Evolutionary conservation across 1,140 invertebrate species (phyloP), one percentile per base, ranked within the genome.

Genomic region (Macrostomum lignano): DNA sequence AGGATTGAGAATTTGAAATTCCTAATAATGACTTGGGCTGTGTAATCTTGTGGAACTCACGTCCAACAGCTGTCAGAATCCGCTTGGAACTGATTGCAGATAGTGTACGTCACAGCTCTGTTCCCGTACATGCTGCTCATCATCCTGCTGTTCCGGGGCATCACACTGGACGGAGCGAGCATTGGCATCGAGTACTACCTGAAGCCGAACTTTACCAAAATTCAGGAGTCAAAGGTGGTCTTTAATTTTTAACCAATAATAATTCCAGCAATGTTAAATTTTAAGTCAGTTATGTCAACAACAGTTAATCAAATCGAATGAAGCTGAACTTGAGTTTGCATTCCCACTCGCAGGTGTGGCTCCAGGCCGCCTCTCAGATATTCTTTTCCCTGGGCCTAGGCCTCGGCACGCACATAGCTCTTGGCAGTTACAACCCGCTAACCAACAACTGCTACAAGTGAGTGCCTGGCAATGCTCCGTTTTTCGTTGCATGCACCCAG

Each of bases 341-440:
- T 24, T 25, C 32, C 36, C 34, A 41, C 36, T 44, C 51, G 2
- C 43, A 81, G 73, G 79, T 88, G 1, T 88, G 79, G 79, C 73
- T 84, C 2, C 79, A 86, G 56, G 84, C 86, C 4, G 84, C 84
- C 9, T 88, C 81, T 0, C 84, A 93, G 63, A 78, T 93, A 5
- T 94, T 94, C 59, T 94, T 91, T 58, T 93, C 84, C 0, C 55
- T 94, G 20, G 84, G 86, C 20, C 84, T 82, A 4, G 84, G 84
- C 21, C 93, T 93, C 54, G 86, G 84, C 11, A 81, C 91, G 9
- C 65, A 93, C 0, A 57, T 93, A 38, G 84, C 84, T 9, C 91
- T 84, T 49, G 77, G 82, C 7, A 86, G 78, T 11, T 94, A 93
- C 52, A 93, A 91, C 52, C 79, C 86, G 57, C 88, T 86, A 44